Base-by-base conservation (phyloP, 2,888 invertebrate genomes). In the Harpalus rubripes region DNA sequence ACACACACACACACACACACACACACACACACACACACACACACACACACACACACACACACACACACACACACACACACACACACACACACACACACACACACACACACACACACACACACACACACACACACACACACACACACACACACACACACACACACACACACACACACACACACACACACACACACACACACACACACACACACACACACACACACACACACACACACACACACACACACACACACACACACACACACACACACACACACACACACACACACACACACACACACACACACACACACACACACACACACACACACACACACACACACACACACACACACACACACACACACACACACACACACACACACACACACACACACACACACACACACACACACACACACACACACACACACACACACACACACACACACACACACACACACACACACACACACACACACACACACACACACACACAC, bases 41-140 rank as follows among this genome's bases (percentile, higher is more conserved):
- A 61, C 61, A 61, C 61, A 61, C 61, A 61, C 61, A 61, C 61
- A 61, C 61, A 61, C 61, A 61, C 61, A 61, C 61, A 61, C 61
- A 61, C 61, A 61, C 61, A 61, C 61, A 61, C 61, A 61, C 61
- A 61, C 61, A 61, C 61, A 61, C 61, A 61, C 61, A 61, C 61
- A 61, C 61, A 61, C 61, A 61, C 61, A 61, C 61, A 61, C 61
- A 61, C 61, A 61, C 61, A 61, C 61, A 61, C 61, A 61, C 61
- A 61, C 61, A 61, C 61, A 61, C 61, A 61, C 61, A 61, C 61
- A 61, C 61, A 61, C 61, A 61, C 61, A 61, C 61, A 61, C 61
- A 61, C 61, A 61, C 61, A 61, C 61, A 61, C 61, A 61, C 61
- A 61, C 61, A 61, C 61, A 61, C 61, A 61, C 61, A 61, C 61